Percentiles rank a stretch among this genome's conserved stretches.
These are phyloP conservation scores for Nebria salina DNA, from an alignment of 2,888 invertebrate genomes.

Conservation along the genomic window DNA sequence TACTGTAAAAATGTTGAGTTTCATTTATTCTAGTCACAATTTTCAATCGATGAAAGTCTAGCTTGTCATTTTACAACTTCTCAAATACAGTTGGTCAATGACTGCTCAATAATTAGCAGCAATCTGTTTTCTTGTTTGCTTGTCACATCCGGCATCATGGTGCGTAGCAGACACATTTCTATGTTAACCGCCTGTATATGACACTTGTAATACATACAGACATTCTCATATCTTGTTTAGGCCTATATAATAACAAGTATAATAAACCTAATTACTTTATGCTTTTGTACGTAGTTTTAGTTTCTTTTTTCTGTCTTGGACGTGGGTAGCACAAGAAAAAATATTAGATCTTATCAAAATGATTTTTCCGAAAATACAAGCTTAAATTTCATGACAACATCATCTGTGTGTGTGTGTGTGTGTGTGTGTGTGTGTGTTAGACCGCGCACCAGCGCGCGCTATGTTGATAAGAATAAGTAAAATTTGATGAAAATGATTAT, in stretches of 20 bases:
- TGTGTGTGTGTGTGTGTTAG: too few relatives aligned
- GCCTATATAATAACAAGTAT: neutral
- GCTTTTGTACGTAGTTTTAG: too few relatives aligned
- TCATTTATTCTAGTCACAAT: neutral
- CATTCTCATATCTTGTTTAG: neutral
- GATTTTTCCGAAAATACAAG: too few relatives aligned
- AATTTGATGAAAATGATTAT: too few relatives aligned
- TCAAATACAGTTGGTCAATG: slow-evolving; percentile 26
- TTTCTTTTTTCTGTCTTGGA: too few relatives aligned
- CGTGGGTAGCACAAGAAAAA: too few relatives aligned
- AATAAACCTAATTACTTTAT: too few relatives aligned
- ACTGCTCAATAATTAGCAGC: slow-evolving; percentile 32
- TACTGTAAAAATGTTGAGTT: neutral
- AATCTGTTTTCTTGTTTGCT: slow-evolving; percentile 25
- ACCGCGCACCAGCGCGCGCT: too few relatives aligned
- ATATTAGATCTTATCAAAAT: too few relatives aligned
- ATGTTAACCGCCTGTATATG: slow-evolving; percentile 9
- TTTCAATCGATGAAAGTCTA: neutral
- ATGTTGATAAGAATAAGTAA: too few relatives aligned
- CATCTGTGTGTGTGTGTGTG: too few relatives aligned
- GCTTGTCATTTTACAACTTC: slow-evolving; percentile 10
- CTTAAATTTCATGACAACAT: too few relatives aligned
- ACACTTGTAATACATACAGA: slow-evolving; percentile 19
- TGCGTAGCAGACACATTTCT: slow-evolving; percentile 9
- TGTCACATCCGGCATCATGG: slow-evolving; percentile 30